Evolutionary conservation across 2,797 vertebrate species (phyloP).

Genomic region (Leucoraja ocellata): DNA sequence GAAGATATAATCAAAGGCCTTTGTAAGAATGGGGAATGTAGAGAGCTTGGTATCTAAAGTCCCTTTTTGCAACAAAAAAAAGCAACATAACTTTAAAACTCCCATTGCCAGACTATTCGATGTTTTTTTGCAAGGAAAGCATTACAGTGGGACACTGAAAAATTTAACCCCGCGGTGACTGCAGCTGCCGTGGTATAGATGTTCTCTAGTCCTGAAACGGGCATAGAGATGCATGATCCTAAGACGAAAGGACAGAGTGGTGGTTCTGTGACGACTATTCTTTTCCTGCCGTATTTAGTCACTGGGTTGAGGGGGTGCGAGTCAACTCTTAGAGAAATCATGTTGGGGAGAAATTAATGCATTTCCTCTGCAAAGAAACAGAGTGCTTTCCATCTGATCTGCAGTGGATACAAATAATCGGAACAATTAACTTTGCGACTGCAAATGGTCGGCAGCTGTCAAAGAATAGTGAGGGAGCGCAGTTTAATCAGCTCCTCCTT

Average conservation of each 20-base stretch:
- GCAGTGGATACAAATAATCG: background rate
- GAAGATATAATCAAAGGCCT: background rate
- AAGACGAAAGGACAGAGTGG: constrained; percentile 40
- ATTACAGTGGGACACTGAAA: background rate
- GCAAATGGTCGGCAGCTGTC: background rate
- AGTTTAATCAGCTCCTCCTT: background rate
- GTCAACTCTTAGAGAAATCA: constrained; percentile 53
- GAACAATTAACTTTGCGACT: background rate
- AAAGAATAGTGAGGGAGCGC: background rate
- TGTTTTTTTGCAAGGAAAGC: background rate
- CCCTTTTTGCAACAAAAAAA: background rate
- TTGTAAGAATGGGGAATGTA: background rate
- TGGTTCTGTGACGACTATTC: constrained; percentile 43
- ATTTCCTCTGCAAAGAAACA: constrained; percentile 63
- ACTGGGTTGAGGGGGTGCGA: constrained; percentile 46
- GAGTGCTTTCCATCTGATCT: constrained; percentile 52
- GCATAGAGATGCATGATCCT: background rate
- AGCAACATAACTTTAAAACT: background rate
- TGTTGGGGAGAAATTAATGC: constrained; percentile 56
- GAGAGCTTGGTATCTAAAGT: background rate
- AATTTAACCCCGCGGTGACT: background rate
- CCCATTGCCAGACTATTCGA: background rate
- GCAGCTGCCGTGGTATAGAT: background rate
- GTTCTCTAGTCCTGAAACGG: background rate
- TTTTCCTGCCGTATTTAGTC: constrained; percentile 45